These are phyloP conservation scores for Aphidius gifuensis DNA, from an alignment of 1,140 invertebrate genomes.

Conservation along the genomic window DNA sequence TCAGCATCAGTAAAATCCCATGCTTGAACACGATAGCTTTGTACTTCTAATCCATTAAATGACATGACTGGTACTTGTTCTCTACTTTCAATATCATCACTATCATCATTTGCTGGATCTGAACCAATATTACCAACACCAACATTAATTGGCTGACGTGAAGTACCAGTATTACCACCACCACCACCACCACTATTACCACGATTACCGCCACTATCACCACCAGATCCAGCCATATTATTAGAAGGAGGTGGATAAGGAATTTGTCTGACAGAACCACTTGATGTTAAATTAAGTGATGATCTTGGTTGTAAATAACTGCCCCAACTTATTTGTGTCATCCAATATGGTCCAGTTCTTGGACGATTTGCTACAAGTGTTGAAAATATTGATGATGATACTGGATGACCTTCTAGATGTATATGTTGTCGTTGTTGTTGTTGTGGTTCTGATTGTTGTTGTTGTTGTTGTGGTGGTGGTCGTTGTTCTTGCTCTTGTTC, in stretches of 20 bases:
- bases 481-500: neutral
- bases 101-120: constrained; percentile 34
- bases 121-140: constrained; percentile 19
- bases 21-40: constrained; percentile 72
- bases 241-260: too few relatives aligned
- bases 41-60: constrained; percentile 38
- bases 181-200: neutral
- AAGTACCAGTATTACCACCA: constrained; percentile 1
- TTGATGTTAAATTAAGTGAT: neutral
- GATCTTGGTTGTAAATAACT: constrained; percentile 6
- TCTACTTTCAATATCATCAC: constrained; percentile 36
- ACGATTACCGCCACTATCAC: neutral
- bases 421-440: neutral
- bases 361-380: neutral
- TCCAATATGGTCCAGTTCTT: neutral
- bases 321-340: constrained; percentile 5
- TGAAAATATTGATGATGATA: constrained; percentile 6
- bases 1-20: constrained; percentile 75
- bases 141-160: constrained; percentile 15
- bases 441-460: neutral
- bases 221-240: neutral
- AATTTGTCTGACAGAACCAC: too few relatives aligned
- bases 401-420: too few relatives aligned
- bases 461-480: neutral
- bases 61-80: constrained; percentile 39